Conservation (phyloP, 2,797 vertebrate genomes). For the Phataginus tricuspis region DNA sequence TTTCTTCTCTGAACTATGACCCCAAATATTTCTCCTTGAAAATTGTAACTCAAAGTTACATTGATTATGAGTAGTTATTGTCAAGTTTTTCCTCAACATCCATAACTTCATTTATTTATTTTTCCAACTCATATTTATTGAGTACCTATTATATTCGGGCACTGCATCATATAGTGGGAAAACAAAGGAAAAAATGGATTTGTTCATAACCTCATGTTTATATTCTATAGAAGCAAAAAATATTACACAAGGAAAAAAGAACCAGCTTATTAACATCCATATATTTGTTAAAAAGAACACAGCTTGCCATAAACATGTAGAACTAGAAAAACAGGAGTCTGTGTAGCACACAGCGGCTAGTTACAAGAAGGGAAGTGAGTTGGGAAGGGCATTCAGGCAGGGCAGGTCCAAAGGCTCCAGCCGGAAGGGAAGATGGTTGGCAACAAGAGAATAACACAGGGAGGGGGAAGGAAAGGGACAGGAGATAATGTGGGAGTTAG, state of each 20-base stretch:
- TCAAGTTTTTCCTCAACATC: neutral
- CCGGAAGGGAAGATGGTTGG: neutral
- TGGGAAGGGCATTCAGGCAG: neutral
- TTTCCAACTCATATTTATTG: neutral
- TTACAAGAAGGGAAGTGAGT: neutral
- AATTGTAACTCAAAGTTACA: neutral
- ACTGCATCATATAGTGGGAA: neutral
- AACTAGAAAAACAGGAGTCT: neutral
- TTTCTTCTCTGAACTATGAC: neutral
- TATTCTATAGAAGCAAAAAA: neutral
- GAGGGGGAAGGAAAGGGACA: neutral
- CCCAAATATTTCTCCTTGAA: neutral
- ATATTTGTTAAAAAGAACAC: neutral
- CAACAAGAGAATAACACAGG: neutral
- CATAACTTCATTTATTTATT: constrained; percentile 3
- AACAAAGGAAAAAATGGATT: neutral
- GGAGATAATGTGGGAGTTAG: neutral
- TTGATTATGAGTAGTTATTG: neutral
- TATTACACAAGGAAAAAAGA: neutral
- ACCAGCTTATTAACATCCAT: neutral
- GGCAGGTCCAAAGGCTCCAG: neutral
- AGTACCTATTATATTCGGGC: neutral
- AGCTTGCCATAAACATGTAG: neutral
- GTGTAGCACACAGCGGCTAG: neutral
- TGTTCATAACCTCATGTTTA: neutral